These are phyloP conservation scores for Bombus superbus DNA, from an alignment of 1,140 invertebrate genomes.

Conservation along the genomic window DNA sequence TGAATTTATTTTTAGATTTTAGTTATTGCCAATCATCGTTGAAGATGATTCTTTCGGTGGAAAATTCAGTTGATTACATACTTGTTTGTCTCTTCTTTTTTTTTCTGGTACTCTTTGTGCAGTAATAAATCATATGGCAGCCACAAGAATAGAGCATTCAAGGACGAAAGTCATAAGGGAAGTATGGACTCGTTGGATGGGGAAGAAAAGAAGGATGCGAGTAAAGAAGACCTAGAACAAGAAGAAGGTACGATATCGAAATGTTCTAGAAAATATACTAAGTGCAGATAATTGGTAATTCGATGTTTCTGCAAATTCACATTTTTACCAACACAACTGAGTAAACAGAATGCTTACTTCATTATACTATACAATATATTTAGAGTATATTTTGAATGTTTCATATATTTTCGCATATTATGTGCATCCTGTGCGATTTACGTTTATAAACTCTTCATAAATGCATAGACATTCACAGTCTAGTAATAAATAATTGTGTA, in stretches of 20 bases:
- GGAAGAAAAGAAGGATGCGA: conserved; percentile 94
- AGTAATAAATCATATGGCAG: conserved; percentile 97
- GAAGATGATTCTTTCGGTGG: neutral
- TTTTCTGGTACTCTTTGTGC: conserved; percentile 50
- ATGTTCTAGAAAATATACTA: neutral
- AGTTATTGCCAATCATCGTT: neutral
- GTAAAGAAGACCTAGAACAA: conserved; percentile 94
- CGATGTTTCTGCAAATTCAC: too few relatives aligned
- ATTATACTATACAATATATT: too few relatives aligned
- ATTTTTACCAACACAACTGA: too few relatives aligned
- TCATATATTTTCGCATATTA: neutral
- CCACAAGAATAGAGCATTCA: conserved; percentile 93
- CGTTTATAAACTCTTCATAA: too few relatives aligned
- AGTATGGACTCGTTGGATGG: conserved; percentile 90
- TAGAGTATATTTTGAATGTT: neutral
- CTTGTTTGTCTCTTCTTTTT: neutral
- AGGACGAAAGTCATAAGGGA: conserved; percentile 94
- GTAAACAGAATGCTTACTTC: too few relatives aligned
- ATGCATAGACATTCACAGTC: too few relatives aligned
- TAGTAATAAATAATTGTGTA: too few relatives aligned
- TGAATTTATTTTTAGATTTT: conserved; percentile 50
- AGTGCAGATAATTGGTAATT: too few relatives aligned
- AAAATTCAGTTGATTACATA: neutral
- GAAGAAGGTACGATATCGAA: conserved; percentile 84
- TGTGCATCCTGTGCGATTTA: too few relatives aligned